Evolutionary conservation across 2,113 vertebrate species (phyloP).

Genomic region (Ia io): DNA sequence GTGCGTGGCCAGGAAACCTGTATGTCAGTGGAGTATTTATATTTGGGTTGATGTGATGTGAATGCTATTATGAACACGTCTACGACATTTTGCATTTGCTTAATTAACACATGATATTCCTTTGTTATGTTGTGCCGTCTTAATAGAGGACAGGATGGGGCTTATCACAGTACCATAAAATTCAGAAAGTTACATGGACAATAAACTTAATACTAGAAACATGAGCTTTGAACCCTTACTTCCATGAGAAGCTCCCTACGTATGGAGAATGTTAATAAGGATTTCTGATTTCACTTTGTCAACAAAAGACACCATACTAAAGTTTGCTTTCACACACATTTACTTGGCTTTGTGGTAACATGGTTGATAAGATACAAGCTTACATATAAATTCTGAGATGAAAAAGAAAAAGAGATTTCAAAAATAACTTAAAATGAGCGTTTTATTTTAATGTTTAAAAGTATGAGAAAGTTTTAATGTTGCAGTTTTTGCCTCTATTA

Average conservation of each 20-base stretch:
- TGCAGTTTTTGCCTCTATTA: not conserved
- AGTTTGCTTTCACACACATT: not conserved
- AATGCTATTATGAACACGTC: not conserved
- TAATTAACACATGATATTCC: not conserved
- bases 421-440: not conserved
- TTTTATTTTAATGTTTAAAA: not conserved
- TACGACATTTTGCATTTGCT: not conserved
- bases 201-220: not conserved
- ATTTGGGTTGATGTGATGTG: not conserved
- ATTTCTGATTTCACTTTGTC: constrained; percentile 7
- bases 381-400: not conserved
- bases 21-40: not conserved
- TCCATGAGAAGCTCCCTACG: not conserved
- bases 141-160: not conserved
- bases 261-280: not conserved
- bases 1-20: not conserved
- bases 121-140: not conserved
- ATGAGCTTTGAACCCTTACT: not conserved
- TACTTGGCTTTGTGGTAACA: not conserved
- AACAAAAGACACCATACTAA: constrained; percentile 1
- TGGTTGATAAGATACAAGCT: not conserved
- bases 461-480: not conserved
- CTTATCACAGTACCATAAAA: not conserved
- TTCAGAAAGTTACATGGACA: not conserved
- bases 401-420: not conserved